Percentiles rank a stretch among this genome's conserved stretches.
Conservation (phyloP, 1,140 invertebrate species). For the Scaptomyza hsui region DNA sequence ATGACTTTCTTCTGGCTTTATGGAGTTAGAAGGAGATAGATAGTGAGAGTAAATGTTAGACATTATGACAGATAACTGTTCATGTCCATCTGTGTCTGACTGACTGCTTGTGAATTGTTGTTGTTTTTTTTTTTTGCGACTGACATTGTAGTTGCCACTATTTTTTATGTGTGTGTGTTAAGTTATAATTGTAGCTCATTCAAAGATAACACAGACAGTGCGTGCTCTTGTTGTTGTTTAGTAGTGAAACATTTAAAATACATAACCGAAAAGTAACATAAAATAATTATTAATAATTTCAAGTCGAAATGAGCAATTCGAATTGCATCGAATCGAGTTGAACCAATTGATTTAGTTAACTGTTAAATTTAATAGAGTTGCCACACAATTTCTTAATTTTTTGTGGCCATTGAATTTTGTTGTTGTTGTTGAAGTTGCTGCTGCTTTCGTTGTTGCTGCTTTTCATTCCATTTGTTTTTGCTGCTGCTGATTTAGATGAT, state of each 20-base stretch:
- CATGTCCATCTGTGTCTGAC: background rate
- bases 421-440: conserved; percentile 31
- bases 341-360: conserved; percentile 13
- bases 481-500: conserved; percentile 33
- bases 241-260: background rate
- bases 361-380: conserved; percentile 9
- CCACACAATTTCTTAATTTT: background rate
- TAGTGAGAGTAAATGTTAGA: background rate
- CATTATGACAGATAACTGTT: background rate
- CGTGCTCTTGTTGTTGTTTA: conserved; percentile 4
- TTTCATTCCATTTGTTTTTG: conserved; percentile 27
- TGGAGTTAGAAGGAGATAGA: background rate
- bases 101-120: background rate
- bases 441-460: conserved; percentile 21
- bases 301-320: conserved; percentile 11
- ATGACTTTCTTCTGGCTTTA: conserved; percentile 13
- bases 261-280: background rate
- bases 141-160: background rate
- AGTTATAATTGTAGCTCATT: background rate
- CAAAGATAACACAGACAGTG: background rate
- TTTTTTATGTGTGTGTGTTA: no score
- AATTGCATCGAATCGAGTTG: background rate
- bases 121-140: conserved; percentile 7
- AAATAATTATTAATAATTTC: conserved; percentile 2
- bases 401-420: background rate